Evolutionary conservation across 2,113 vertebrate species (phyloP).

Genomic region (Syrrhaptes paradoxus): DNA sequence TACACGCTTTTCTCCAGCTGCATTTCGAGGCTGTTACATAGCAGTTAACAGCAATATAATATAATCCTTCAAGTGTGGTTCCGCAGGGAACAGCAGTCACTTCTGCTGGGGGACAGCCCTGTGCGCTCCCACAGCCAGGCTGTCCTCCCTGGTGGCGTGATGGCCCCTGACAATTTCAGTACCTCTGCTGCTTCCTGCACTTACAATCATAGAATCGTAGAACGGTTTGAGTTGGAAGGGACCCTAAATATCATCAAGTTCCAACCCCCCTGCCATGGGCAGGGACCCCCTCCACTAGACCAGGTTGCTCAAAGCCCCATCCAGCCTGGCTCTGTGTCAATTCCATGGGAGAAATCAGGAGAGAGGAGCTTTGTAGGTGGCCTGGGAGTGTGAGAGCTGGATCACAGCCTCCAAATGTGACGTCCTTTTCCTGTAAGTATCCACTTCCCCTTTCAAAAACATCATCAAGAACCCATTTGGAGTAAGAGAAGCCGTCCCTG

Average conservation of each 20-base stretch:
- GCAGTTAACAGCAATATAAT: background rate
- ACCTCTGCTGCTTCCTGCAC: fast-evolving
- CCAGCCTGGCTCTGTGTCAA: fast-evolving
- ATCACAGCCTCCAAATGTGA: background rate
- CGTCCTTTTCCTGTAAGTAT: background rate
- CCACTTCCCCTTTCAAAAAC: background rate
- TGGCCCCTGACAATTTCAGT: background rate
- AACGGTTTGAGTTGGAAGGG: too few relatives aligned
- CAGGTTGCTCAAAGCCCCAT: too few relatives aligned
- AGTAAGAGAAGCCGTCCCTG: background rate
- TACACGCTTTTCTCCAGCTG: background rate
- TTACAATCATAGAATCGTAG: background rate
- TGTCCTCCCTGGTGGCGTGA: background rate
- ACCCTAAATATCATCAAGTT: too few relatives aligned
- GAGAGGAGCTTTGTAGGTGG: background rate
- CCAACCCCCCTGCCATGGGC: too few relatives aligned
- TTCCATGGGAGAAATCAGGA: background rate
- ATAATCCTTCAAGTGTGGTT: background rate
- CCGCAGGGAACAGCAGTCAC: background rate
- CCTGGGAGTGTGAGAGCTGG: background rate
- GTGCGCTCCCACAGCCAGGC: background rate
- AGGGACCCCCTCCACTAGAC: too few relatives aligned
- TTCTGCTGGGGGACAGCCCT: background rate
- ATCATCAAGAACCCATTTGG: background rate
- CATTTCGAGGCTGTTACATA: background rate